Evolutionary conservation across 2,113 vertebrate species (phyloP), one percentile per base, ranked within the genome.

Genomic region (Chaenocephalus aceratus): DNA sequence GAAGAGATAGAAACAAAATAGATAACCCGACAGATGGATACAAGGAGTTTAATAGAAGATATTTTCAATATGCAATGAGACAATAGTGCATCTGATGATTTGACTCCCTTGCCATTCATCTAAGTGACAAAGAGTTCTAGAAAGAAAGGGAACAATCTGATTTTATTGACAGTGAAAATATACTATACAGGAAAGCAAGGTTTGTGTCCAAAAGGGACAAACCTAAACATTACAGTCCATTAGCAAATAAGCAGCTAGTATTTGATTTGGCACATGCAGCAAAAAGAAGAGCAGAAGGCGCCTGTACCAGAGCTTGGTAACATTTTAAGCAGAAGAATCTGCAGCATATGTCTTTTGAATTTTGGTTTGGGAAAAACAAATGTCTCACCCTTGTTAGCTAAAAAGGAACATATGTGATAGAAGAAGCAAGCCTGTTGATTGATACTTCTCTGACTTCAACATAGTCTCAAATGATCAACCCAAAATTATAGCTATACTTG

Each of bases 301-400:
- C 49, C 63, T 62, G 14, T 7, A 76, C 51, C 45, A 79, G 58
- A 75, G 60, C 58, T n/a, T 61, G 18, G 45, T 77, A 26, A 73
- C 34, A 58, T 59, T 21, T 59, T 78, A 61, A 77, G n/a, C 64
- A 66, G 60, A 77, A 36, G 34, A 83, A 70, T 73, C 10, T 70
- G 73, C 73, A 54, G 6, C 44, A 58, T 59, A 58, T 83, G 62
- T 59, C 41, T 77, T 75, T 56, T 52, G 65, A 61, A 72, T 73
- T 72, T 72, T 58, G 30, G 41, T 60, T 57, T 54, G 56, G 49
- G 76, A 41, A 49, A 60, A 71, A 71, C 4, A 16, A 44, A 60
- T 34, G 3, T 30, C 3, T 30, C 30, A 12, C 23, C 54, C n/a
- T 26, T 23, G 75, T 79, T 79, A 18, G 26, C 53, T 79, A 72